These are phyloP conservation scores for Eptesicus fuscus DNA, from an alignment of 2,113 vertebrate species.

Conservation along the genomic window DNA sequence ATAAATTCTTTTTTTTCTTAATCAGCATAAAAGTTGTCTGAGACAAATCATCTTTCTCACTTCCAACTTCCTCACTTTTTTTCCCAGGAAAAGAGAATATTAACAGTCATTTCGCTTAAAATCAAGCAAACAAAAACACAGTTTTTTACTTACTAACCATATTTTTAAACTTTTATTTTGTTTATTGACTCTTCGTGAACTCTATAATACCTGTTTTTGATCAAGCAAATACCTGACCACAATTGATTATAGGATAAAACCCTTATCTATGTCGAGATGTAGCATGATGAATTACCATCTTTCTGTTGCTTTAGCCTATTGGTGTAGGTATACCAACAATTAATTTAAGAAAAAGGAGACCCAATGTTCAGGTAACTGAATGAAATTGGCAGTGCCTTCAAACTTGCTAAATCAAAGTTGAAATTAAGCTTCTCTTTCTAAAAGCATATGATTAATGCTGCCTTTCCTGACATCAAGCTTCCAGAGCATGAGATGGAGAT, in stretches of 20 bases:
- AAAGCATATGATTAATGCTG: conserved; percentile 66
- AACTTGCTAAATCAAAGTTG: conserved; percentile 70
- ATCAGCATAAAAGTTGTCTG: not conserved
- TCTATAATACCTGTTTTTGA: not conserved
- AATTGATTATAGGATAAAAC: not conserved
- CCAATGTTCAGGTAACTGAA: conserved; percentile 85
- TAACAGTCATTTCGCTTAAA: not conserved
- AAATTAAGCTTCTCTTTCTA: conserved; percentile 74
- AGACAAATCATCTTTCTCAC: not conserved
- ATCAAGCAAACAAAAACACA: not conserved
- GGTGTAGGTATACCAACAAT: conserved; percentile 87
- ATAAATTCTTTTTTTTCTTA: not conserved
- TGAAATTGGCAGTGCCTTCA: conserved; percentile 68
- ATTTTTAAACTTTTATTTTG: conserved; percentile 14
- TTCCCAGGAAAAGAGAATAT: not conserved
- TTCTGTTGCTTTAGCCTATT: conserved; percentile 87
- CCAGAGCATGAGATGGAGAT: conserved; percentile 80
- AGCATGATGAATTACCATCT: conserved; percentile 75
- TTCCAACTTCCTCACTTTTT: not conserved
- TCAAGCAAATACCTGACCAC: not conserved
- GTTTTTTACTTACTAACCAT: not conserved
- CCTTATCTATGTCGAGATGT: not conserved
- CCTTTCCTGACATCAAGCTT: conserved; percentile 74
- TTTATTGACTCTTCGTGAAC: not conserved
- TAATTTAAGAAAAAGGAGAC: conserved; percentile 87